These are phyloP conservation scores for Sitobion miscanthi DNA, from an alignment of 1,140 invertebrate genomes.

Conservation along the genomic window DNA sequence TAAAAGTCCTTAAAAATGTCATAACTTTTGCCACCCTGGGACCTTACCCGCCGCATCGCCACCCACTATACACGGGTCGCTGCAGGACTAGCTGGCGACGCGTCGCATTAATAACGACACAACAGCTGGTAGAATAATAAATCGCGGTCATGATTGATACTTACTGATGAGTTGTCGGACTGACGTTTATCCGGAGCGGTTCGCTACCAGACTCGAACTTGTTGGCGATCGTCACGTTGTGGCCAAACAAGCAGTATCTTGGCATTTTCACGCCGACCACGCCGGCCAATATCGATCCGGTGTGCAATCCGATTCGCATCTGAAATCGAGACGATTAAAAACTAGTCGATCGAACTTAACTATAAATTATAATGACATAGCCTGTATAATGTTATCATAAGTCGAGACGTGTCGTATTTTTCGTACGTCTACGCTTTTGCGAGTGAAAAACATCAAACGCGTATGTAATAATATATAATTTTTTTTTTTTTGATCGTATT, in stretches of 20 bases:
- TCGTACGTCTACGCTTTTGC: not conserved
- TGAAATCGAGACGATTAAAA: conserved; percentile 64
- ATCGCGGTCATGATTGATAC: conserved; percentile 61
- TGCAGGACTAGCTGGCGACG: too few relatives aligned
- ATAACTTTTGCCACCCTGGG: too few relatives aligned
- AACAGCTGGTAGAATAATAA: too few relatives aligned
- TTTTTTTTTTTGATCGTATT: not conserved
- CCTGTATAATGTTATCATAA: too few relatives aligned
- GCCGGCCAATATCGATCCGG: conserved; percentile 85
- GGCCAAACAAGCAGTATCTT: conserved; percentile 88
- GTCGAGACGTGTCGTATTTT: not conserved
- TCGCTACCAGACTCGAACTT: conserved; percentile 94
- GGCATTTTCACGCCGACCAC: conserved; percentile 92
- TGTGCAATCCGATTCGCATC: conserved; percentile 95
- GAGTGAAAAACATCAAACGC: not conserved
- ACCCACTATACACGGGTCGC: too few relatives aligned
- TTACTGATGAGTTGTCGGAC: conserved; percentile 91
- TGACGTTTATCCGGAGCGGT: conserved; percentile 87
- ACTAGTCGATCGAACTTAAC: not conserved
- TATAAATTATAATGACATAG: too few relatives aligned
- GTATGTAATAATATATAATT: not conserved
- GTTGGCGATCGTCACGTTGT: conserved; percentile 92
- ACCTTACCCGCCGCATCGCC: too few relatives aligned
- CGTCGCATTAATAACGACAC: too few relatives aligned
- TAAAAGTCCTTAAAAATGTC: too few relatives aligned